Base-by-base conservation (phyloP, 2,888 invertebrate species). In the Oligia fasciuncula region DNA sequence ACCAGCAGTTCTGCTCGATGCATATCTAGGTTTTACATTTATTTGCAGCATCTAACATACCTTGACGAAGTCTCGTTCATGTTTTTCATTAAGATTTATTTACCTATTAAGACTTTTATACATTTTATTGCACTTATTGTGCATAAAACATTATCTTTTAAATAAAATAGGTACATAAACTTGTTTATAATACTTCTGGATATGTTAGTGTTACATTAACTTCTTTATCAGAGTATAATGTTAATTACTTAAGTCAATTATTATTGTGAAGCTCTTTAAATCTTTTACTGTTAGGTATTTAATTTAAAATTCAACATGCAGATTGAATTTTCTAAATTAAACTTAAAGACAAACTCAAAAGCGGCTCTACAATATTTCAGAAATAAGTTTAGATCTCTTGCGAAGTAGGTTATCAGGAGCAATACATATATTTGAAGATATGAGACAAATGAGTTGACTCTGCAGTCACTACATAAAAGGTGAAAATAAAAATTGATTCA, bases 1-100 rank as follows among this genome's bases (percentile, higher is more conserved):
- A 90, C 80, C 76, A 87, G 81, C 87, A 87, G 92, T 92, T 91
- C 89, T 92, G 92, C 89, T 92, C 82, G 67, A 78, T 92, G 91
- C 87, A 79, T 91, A 92, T 90, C 90, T 93, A 87, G 93, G 91
- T 89, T 91, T 91, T 84, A 74, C 78, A 84, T 85, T 88, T 85
- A 85, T 88, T 88, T 85, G 73, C 81, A 78, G 76, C 80, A 80
- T 82, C 71, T 83, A 83, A 82, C 62, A 65, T 66, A 72, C 67
- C 60, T 49, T 29, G 51, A 76, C 65, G 19, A 63, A 68, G 66
- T 80, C 60, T 73, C 13, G 17, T 73, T 77, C 40, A 29, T 69
- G 54, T 54, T 83, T 43, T 54, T 74, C 23, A 29, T 82, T 40
- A 40, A 40, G 57, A 69, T 65, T 79, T 76, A 46, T 60, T n/a